phyloP scores from a whole-genome alignment of 1,140 invertebrate species.

The Drosophila mojavensis region DNA sequence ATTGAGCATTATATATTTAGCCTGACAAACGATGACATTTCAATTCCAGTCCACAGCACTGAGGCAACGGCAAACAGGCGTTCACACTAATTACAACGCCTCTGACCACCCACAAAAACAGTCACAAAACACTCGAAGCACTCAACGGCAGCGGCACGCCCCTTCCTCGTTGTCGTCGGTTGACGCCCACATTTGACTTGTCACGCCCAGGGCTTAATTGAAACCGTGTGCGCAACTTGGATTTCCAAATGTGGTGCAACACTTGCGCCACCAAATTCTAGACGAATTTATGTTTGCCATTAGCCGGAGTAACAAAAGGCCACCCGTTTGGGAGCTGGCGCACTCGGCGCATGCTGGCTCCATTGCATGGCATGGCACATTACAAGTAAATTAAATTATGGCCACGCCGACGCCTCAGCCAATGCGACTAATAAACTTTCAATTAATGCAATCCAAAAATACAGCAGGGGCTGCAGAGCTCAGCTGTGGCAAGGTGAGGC shows the following conservation, averaged over 20 bases:
- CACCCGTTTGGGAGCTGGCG: conserved; percentile 12
- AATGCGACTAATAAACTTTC: conserved; percentile 73
- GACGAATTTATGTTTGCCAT: conserved; percentile 49
- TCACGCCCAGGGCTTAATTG: conserved; percentile 61
- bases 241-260: conserved; percentile 42
- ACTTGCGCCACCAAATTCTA: conserved; percentile 7
- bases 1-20: not conserved
- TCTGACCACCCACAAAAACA: conserved; percentile 31
- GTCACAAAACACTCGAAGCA: conserved; percentile 5
- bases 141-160: conserved; percentile 47
- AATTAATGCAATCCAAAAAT: conserved; percentile 69
- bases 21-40: not conserved
- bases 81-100: conserved; percentile 32
- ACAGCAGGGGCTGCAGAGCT: conserved; percentile 8
- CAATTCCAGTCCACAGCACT: not conserved
- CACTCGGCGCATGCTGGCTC: conserved; percentile 3
- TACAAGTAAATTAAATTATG: conserved; percentile 71
- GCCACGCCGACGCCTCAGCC: conserved; percentile 38
- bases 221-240: conserved; percentile 44
- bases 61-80: conserved; percentile 2
- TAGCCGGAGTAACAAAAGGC: conserved; percentile 32
- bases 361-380: conserved; percentile 48
- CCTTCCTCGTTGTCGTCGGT: not conserved
- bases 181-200: conserved; percentile 36
- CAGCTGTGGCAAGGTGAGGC: conserved; percentile 34